phyloP scores from a whole-genome alignment of 2,113 vertebrate genomes.

The Gyps fulvus region DNA sequence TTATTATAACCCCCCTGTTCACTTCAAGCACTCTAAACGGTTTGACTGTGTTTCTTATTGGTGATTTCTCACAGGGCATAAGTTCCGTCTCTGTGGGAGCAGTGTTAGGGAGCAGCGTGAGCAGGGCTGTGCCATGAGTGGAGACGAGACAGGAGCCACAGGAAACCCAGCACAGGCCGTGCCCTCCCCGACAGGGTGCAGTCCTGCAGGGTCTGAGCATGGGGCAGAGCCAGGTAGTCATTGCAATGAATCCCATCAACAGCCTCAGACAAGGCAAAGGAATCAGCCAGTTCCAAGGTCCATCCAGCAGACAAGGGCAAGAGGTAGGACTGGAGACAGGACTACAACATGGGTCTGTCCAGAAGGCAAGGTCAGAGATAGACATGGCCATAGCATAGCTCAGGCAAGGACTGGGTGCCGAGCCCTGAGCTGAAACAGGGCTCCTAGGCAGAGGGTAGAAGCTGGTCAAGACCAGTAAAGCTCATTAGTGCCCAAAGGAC shows the following conservation, averaged over 20 bases:
- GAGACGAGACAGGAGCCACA: background rate
- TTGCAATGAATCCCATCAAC: background rate
- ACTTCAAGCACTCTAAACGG: background rate
- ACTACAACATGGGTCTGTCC: background rate
- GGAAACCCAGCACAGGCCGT: background rate
- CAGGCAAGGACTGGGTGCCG: background rate
- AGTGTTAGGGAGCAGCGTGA: background rate
- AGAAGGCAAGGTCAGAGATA: background rate
- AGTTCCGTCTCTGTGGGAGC: background rate
- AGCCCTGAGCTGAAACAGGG: background rate
- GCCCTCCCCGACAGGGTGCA: background rate
- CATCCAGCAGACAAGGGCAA: background rate
- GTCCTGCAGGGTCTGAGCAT: background rate
- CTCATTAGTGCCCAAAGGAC: background rate
- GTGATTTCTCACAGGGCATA: background rate
- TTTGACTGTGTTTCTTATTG: background rate
- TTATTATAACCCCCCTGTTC: background rate
- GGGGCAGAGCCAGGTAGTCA: background rate
- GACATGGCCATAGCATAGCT: background rate
- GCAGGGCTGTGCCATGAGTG: background rate
- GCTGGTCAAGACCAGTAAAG: background rate
- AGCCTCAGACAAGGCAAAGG: background rate
- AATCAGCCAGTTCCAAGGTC: background rate
- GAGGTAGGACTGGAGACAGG: background rate
- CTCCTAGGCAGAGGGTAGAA: background rate